Evolutionary conservation across 1,140 invertebrate species (phyloP), one percentile per base, ranked within the genome.

Genomic region (Parapsyche elsis): DNA sequence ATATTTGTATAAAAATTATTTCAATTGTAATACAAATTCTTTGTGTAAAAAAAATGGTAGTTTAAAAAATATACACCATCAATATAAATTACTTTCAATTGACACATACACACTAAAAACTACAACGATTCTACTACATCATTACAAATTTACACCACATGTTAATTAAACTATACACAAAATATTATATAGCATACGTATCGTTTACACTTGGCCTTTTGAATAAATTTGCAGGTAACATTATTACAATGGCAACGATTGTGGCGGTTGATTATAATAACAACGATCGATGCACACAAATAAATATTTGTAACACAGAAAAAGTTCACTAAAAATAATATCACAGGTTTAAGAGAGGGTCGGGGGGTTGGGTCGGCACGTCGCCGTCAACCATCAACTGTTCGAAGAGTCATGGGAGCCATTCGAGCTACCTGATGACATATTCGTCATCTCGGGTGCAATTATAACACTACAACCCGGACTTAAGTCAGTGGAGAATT

Each of bases 401-500:
- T 73, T 24, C 9, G 24, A 5, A 9, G 71, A 19, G 23, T 19
- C 21, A 21, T 23, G 21, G 21, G 21, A 12, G 12, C 23, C 30
- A 16, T 5, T 46, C 1, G 14, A 45, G 16, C 16, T 53, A 21
- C 1, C 12, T 10, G 38, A 21, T 10, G 71, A 46, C 5, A 53
- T n/a, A n/a, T 46, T 46, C 44, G 71, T 38, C 4, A 45, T 38
- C 10, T 45, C 46, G 19, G 19, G 10, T 30, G 71, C 12, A 70
- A 45, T n/a, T 61, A 67, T 61, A 38, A 46, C 30, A 57, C 57
- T 44, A 71, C 70, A 23, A 24, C 79, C 38, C 74, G 24, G 73
- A 75, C 24, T 75, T 0, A 26, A 49, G 12, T 75, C 73, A 0
- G 73, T 57, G 21, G 73, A 81, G 79, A 83, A 83, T 70, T 83